These are phyloP conservation scores for Unio pictorum DNA, from an alignment of 2,888 invertebrate species.

Conservation along the genomic window DNA sequence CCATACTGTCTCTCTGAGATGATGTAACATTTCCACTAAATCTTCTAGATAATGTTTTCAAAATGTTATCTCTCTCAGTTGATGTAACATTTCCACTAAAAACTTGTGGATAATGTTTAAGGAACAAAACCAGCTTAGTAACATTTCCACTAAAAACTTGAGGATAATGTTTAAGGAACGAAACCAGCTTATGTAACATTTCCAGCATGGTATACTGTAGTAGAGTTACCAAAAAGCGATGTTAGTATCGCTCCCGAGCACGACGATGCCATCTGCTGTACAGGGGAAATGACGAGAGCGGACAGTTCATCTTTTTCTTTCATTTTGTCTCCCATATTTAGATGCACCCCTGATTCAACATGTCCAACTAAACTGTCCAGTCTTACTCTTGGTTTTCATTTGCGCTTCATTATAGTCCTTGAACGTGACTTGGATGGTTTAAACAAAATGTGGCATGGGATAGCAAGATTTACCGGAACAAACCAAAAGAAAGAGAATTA, in stretches of 20 bases:
- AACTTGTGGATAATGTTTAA: background rate
- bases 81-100: background rate
- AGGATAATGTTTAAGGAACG: background rate
- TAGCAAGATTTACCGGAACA: too few species aligned
- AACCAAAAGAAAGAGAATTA: too few species aligned
- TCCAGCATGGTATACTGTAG: too few species aligned
- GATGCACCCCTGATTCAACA: background rate
- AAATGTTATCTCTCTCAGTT: background rate
- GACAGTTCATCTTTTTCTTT: slow-evolving; percentile 66
- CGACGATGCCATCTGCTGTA: slow-evolving; percentile 88
- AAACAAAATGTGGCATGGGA: too few species aligned
- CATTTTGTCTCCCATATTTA: slow-evolving; percentile 7
- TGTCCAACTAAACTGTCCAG: too few species aligned
- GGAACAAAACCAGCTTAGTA: background rate
- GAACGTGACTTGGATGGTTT: too few species aligned
- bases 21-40: background rate
- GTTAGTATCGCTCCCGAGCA: slow-evolving; percentile 92
- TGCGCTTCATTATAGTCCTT: too few species aligned
- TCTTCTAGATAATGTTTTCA: background rate
- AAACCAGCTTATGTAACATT: background rate
- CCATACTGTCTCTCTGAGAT: too few species aligned
- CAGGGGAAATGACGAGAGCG: slow-evolving; percentile 69
- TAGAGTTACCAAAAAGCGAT: slow-evolving; percentile 79
- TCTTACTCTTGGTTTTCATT: too few species aligned
- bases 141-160: background rate